Percentiles rank a stretch among this genome's conserved stretches.
These are phyloP conservation scores for Lasioglossum lativentre DNA, from an alignment of 2,888 invertebrate species.

Conservation along the genomic window DNA sequence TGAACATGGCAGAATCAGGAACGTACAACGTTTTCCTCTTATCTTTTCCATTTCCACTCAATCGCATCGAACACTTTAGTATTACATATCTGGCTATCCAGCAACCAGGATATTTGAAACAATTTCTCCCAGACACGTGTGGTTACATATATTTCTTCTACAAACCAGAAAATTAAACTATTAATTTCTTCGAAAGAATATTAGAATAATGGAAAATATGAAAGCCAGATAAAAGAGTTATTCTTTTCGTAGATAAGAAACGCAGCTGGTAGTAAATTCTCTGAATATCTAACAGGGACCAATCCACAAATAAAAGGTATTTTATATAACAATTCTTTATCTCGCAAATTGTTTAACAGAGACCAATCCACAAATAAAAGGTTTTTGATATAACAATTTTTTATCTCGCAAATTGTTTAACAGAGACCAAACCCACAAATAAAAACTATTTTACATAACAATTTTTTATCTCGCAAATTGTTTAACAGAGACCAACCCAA, in stretches of 20 bases:
- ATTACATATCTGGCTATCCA: constrained; percentile 62
- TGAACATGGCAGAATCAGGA: constrained; percentile 52
- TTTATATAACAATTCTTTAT: too few species aligned
- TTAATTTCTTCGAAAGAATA: neutral
- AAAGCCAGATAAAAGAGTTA: too few species aligned
- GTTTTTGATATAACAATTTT: too few species aligned
- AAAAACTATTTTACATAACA: too few species aligned
- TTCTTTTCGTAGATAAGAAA: neutral
- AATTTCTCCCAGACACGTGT: constrained; percentile 49
- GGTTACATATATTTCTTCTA: neutral
- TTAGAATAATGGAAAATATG: too few species aligned
- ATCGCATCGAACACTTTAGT: constrained; percentile 46
- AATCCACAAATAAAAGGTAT: too few species aligned
- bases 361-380: too few species aligned
- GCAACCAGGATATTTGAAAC: constrained; percentile 57
- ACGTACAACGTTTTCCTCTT: constrained; percentile 70
- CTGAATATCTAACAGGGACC: neutral
- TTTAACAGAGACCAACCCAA: neutral
- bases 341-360: neutral
- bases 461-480: neutral
- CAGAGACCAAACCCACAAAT: too few species aligned
- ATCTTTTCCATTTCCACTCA: constrained; percentile 62
- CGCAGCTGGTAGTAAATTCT: neutral
- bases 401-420: neutral
- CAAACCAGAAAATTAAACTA: neutral